Percentiles rank a stretch among this genome's conserved stretches.
These are phyloP conservation scores for Rhinolophus sinicus DNA, from an alignment of 2,113 vertebrate species.

Conservation along the genomic window DNA sequence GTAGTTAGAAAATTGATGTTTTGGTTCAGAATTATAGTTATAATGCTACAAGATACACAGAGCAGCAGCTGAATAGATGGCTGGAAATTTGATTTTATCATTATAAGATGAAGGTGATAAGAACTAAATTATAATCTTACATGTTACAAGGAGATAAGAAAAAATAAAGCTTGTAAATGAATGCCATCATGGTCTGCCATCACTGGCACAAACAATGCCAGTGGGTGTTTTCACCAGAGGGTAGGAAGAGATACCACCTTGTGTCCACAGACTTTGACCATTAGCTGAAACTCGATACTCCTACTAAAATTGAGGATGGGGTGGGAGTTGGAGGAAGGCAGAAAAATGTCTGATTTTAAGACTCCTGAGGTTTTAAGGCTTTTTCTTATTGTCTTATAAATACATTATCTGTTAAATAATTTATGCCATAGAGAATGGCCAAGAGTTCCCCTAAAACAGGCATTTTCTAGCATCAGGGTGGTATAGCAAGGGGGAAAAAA, in stretches of 20 bases:
- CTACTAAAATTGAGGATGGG: background rate
- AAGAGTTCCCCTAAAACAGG: background rate
- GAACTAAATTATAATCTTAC: conserved; percentile 22
- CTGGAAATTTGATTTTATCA: background rate
- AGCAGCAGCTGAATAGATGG: background rate
- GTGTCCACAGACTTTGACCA: background rate
- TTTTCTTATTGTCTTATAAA: background rate
- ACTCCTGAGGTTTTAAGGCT: background rate
- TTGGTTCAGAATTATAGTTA: background rate
- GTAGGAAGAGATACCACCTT: background rate
- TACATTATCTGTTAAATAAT: background rate
- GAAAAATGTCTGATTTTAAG: background rate
- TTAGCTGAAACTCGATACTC: background rate
- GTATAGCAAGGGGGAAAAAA: too few species aligned
- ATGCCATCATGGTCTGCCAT: background rate
- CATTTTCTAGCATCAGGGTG: background rate
- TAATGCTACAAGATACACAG: background rate
- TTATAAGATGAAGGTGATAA: background rate
- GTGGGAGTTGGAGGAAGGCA: background rate
- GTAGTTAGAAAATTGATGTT: conserved; percentile 20
- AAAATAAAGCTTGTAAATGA: background rate
- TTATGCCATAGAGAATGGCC: background rate
- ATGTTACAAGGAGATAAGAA: background rate
- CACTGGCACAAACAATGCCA: background rate
- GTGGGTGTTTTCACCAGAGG: background rate